phyloP scores from a whole-genome alignment of 2,113 vertebrate species.

The Geothlypis trichas region DNA sequence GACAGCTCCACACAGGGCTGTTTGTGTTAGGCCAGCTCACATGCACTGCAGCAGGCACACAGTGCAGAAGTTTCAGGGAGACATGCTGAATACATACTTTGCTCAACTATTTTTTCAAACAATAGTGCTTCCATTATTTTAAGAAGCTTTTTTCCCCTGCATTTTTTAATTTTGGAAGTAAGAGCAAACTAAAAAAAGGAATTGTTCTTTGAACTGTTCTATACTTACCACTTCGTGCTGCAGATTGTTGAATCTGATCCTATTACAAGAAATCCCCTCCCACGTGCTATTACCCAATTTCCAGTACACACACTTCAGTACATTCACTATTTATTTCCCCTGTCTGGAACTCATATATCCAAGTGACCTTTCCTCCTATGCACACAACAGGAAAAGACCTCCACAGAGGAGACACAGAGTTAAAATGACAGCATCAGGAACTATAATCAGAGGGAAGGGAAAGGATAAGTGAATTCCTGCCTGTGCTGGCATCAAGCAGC shows the following conservation, averaged over 20 bases:
- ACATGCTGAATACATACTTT: neutral
- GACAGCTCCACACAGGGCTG: neutral
- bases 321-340: neutral
- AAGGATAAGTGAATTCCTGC: neutral
- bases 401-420: neutral
- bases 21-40: neutral
- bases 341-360: neutral
- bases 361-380: neutral
- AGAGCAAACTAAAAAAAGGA: neutral
- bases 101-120: neutral
- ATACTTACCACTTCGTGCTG: neutral
- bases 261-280: slow-evolving; percentile 16
- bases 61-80: neutral
- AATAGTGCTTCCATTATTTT: neutral
- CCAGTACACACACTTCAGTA: neutral
- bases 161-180: neutral
- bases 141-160: neutral
- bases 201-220: neutral
- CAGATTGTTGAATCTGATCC: neutral
- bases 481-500: neutral
- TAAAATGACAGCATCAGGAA: neutral
- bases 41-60: neutral
- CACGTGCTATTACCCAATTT: neutral
- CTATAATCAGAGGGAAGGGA: neutral
- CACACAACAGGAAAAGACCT: neutral